Base-by-base conservation (phyloP, 2,113 vertebrate genomes). In the Neogobius melanostomus region DNA sequence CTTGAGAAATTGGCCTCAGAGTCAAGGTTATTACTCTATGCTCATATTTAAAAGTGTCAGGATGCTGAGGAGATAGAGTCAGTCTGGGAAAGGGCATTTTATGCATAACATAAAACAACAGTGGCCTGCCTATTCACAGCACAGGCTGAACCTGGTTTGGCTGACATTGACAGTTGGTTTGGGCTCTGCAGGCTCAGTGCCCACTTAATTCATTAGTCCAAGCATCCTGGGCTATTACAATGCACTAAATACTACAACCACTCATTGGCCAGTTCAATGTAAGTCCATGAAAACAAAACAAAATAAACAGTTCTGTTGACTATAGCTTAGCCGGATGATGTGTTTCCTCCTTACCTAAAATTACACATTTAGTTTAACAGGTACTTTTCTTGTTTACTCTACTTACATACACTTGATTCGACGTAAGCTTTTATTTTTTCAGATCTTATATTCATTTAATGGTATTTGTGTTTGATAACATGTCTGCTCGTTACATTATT, bases 141-240 rank as follows among this genome's bases (percentile, higher is more conserved):
- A 43, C 61, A 68, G 65, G 76, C 81, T 46, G 76, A 82, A 81
- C 64, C 75, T 46, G 9, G 28, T 73, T 86, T 84, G 79, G 71
- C 86, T 86, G 82, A 79, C 78, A 82, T 76, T 80, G 79, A 81
- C 71, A 16, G 69, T n/a, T 65, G 66, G 43, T 69, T 51, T 67
- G 6, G 73, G 52, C 47, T 47, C 73, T 12, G 78, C 71, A 84
- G 88, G 79, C 76, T 61, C 49, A 12, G 49, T 47, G 77, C 84
- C 83, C 63, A 75, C 66, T 84, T 87, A 82, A 90, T 92, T 85
- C 70, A 90, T 88, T 88, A 87, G 79, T 75, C 83, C 61, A 60
- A 66, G 57, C 70, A 71, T 15, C 62, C 57, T 59, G 67, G 63
- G 60, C 61, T 67, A 28, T 36, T 8, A 21, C 28, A 60, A 64